phyloP scores from a whole-genome alignment of 2,888 invertebrate species.

The Pyrocoelia pectoralis region DNA sequence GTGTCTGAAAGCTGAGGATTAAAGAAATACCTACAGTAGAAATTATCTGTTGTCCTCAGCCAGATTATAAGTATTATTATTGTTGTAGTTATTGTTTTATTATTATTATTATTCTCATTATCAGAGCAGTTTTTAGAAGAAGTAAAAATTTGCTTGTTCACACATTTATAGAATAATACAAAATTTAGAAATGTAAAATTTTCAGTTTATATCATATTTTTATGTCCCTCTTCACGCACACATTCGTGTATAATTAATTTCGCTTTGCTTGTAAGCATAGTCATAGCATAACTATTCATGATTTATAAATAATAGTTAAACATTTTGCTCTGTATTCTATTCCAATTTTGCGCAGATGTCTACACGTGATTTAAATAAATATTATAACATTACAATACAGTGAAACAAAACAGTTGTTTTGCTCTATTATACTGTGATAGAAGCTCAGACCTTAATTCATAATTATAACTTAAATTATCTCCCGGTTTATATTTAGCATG shows the following conservation, averaged over 20 bases:
- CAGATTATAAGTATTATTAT: too few relatives aligned
- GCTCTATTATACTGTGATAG: not conserved
- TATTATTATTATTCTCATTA: too few relatives aligned
- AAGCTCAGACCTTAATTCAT: slow-evolving; percentile 1
- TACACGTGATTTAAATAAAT: not conserved
- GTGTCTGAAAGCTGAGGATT: too few relatives aligned
- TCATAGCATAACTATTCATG: not conserved
- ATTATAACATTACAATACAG: not conserved
- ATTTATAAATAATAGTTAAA: not conserved
- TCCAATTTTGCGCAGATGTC: not conserved
- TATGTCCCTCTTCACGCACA: too few relatives aligned
- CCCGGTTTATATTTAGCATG: not conserved
- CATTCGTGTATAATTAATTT: not conserved
- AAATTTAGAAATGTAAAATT: too few relatives aligned
- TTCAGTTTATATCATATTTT: too few relatives aligned
- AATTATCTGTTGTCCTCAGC: too few relatives aligned
- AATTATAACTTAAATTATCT: slow-evolving; percentile 1
- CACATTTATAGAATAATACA: too few relatives aligned
- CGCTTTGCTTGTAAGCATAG: not conserved
- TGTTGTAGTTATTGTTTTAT: too few relatives aligned
- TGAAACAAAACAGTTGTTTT: slow-evolving; percentile 1
- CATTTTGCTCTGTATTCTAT: not conserved
- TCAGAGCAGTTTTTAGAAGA: too few relatives aligned
- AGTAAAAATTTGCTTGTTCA: too few relatives aligned
- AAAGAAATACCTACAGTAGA: too few relatives aligned